These are phyloP conservation scores for Aphelinus certus DNA, from an alignment of 1,140 invertebrate genomes.

Conservation along the genomic window DNA sequence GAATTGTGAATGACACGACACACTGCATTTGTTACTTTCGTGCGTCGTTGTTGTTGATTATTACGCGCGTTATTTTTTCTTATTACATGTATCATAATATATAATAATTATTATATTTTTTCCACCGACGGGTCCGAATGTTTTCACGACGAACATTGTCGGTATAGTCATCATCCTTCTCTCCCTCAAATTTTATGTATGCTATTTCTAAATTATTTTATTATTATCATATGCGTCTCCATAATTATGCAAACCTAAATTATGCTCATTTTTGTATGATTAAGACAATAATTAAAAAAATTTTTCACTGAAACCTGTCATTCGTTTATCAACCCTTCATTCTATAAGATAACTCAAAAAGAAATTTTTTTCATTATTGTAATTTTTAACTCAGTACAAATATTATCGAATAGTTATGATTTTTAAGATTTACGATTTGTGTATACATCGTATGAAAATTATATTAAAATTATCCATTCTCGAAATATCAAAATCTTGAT, in stretches of 20 bases:
- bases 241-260: constrained; percentile 41
- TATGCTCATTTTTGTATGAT: constrained; percentile 52
- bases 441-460: too few species aligned
- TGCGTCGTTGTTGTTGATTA: constrained; percentile 48
- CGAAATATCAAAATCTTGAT: too few species aligned
- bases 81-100: constrained; percentile 14
- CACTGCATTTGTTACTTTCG: constrained; percentile 3
- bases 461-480: too few species aligned
- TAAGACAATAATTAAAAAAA: constrained; percentile 48
- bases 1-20: background rate
- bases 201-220: constrained; percentile 51
- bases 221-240: constrained; percentile 39
- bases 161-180: constrained; percentile 48
- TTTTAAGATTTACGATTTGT: too few species aligned
- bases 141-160: constrained; percentile 48
- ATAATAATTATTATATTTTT: constrained; percentile 6
- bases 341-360: background rate
- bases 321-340: background rate
- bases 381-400: too few species aligned
- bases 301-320: background rate
- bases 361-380: too few species aligned
- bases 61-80: constrained; percentile 33
- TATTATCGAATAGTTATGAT: too few species aligned
- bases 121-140: constrained; percentile 48
- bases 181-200: constrained; percentile 44